Evolutionary conservation across 1,140 invertebrate species (phyloP).

Genomic region (Ceratitis capitata): DNA sequence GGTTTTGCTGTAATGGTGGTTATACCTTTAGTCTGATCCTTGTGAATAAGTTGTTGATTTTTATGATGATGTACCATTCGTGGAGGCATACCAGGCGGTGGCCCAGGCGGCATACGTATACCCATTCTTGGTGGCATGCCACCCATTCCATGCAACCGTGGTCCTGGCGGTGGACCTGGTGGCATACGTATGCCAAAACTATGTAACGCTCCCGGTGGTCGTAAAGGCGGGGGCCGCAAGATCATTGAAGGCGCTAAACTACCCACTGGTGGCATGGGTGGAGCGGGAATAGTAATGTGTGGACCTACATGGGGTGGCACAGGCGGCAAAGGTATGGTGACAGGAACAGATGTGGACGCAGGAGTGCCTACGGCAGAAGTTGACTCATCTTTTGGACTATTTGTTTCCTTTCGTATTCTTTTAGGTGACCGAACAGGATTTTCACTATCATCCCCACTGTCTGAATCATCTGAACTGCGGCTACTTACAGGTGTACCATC

Average conservation of each 20-base stretch:
- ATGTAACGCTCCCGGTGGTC: slow-evolving; percentile 63
- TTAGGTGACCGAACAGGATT: slow-evolving; percentile 47
- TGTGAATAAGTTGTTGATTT: slow-evolving; percentile 60
- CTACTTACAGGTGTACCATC: slow-evolving; percentile 22
- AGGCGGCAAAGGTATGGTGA: slow-evolving; percentile 48
- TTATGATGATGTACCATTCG: slow-evolving; percentile 61
- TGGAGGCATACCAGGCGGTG: slow-evolving; percentile 73
- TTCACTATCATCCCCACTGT: slow-evolving; percentile 45
- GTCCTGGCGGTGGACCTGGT: slow-evolving; percentile 73
- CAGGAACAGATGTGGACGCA: slow-evolving; percentile 2
- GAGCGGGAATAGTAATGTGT: slow-evolving; percentile 48
- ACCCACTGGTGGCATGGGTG: slow-evolving; percentile 55
- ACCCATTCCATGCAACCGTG: slow-evolving; percentile 70
- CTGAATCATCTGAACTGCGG: not conserved
- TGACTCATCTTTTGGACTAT: slow-evolving; percentile 45
- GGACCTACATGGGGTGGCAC: slow-evolving; percentile 49
- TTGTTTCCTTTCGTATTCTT: slow-evolving; percentile 45
- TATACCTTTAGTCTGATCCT: slow-evolving; percentile 66
- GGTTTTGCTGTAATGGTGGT: slow-evolving; percentile 93
- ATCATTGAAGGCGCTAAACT: slow-evolving; percentile 66
- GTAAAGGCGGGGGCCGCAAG: slow-evolving; percentile 71
- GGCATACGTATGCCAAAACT: slow-evolving; percentile 66
- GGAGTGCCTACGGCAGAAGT: not conserved
- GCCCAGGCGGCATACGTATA: slow-evolving; percentile 72
- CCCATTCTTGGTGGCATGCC: slow-evolving; percentile 67